These are phyloP conservation scores for Chrysomallon squamiferum DNA, from an alignment of 1,140 invertebrate species.

Conservation along the genomic window DNA sequence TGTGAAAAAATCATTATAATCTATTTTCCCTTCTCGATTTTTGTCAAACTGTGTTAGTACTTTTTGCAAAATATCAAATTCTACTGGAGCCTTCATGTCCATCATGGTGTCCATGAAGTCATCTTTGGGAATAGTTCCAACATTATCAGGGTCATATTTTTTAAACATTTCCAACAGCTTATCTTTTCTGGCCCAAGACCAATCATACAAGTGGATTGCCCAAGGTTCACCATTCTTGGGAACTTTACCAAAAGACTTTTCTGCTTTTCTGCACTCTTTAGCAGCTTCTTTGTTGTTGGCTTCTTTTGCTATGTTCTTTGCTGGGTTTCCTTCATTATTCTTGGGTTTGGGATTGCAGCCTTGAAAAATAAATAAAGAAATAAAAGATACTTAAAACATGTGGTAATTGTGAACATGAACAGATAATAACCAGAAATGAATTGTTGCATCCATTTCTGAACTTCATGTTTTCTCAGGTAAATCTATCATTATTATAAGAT, in stretches of 20 bases:
- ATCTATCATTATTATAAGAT: too few species aligned
- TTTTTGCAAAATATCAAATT: conserved; percentile 55
- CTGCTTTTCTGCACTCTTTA: conserved; percentile 62
- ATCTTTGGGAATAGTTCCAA: conserved; percentile 47
- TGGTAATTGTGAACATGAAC: too few species aligned
- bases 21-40: conserved; percentile 53
- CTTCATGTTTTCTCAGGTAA: too few species aligned
- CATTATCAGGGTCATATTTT: conserved; percentile 54
- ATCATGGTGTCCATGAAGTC: conserved; percentile 52
- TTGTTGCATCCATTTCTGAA: too few species aligned
- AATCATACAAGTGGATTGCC: conserved; percentile 62
- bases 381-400: too few species aligned
- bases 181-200: conserved; percentile 46
- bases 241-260: conserved; percentile 60
- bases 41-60: conserved; percentile 50
- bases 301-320: conserved; percentile 60
- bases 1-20: conserved; percentile 60
- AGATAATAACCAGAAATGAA: too few species aligned
- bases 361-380: conserved; percentile 19
- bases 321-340: conserved; percentile 58
- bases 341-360: conserved; percentile 64
- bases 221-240: conserved; percentile 62
- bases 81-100: conserved; percentile 48
- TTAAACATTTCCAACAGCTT: conserved; percentile 50
- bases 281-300: conserved; percentile 59